Base-by-base conservation (phyloP, 2,888 invertebrate species). In the Lepetodrilus schrolli region DNA sequence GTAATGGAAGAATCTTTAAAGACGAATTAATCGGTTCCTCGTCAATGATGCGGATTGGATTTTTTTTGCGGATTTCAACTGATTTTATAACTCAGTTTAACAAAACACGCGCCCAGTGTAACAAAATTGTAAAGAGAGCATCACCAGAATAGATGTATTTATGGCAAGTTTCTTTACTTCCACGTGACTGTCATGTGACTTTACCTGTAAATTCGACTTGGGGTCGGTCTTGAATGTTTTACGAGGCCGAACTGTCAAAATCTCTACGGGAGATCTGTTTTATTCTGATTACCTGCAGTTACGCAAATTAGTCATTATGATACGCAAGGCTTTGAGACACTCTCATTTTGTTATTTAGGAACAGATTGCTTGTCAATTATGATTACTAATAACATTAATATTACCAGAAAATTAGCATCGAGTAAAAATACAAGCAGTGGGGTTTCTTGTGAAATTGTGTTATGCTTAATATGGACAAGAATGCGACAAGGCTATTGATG, bases 131-230 rank as follows among this genome's bases (percentile, higher is more conserved):
- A 10, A 34, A 58, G 58, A 10, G 58, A 34, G 30, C 58, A 58
- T 34, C 58, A 34, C 34, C 17, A 13, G 30, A 7, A 8, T 58
- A 58, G 58, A 34, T 58, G 58, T 58, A 34, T 34, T 58, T 58
- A 58, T 58, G 26, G 1, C 34, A 13, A 58, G 17, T 21, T 58
- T 23, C 1, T 26, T 8, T n/a, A 10, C 17, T 26, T 13, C 30
- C 58, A 58, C 30, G 58, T 58, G 58, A 30, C 34, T 58, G 34
- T 58, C 58, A 58, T 34, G 58, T 58, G 58, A 58, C 58, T 58
- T 58, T 30, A 58, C 58, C 58, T 58, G 58, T 30, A 30, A 17
- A 48, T 10, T 34, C 58, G 26, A 30, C 26, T 23, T 26, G 58
- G 58, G 58, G 30, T 58, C 7, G 10, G 26, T 17, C 58, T n/a